Conservation (phyloP, 2,113 vertebrate species). For the Perognathus longimembris region DNA sequence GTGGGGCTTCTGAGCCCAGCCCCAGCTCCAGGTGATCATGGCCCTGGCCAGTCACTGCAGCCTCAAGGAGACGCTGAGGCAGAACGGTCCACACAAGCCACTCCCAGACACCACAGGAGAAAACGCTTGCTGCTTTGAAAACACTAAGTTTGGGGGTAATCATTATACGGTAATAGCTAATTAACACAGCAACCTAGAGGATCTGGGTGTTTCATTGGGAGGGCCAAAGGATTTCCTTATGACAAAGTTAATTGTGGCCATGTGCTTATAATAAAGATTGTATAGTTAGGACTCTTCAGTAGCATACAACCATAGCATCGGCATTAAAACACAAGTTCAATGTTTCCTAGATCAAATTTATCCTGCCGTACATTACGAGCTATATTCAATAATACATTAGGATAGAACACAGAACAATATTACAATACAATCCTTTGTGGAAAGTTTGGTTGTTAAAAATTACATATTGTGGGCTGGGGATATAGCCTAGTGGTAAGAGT, state of each 20-base stretch:
- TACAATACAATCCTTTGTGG: neutral
- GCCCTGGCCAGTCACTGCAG: neutral
- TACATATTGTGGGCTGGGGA: too few relatives aligned
- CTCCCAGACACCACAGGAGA: neutral
- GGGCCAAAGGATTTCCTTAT: neutral
- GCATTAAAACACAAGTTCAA: neutral
- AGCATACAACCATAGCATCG: neutral
- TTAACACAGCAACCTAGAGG: too few relatives aligned
- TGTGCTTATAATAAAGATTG: neutral
- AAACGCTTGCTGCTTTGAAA: neutral
- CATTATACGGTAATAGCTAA: neutral
- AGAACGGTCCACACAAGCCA: neutral
- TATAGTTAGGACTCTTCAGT: neutral
- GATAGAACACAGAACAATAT: neutral
- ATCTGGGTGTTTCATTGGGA: neutral
- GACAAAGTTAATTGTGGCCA: neutral
- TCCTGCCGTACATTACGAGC: neutral
- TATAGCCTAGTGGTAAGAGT: too few relatives aligned
- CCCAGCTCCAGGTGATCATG: neutral
- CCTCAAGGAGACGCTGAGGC: neutral
- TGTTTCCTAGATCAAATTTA: neutral
- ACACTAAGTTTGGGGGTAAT: neutral
- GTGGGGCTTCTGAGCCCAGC: neutral
- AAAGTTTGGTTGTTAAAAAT: conserved; percentile 10
- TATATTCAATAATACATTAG: neutral